Evolutionary conservation across 2,888 invertebrate species (phyloP).

Genomic region (Aspidapion aeneum): DNA sequence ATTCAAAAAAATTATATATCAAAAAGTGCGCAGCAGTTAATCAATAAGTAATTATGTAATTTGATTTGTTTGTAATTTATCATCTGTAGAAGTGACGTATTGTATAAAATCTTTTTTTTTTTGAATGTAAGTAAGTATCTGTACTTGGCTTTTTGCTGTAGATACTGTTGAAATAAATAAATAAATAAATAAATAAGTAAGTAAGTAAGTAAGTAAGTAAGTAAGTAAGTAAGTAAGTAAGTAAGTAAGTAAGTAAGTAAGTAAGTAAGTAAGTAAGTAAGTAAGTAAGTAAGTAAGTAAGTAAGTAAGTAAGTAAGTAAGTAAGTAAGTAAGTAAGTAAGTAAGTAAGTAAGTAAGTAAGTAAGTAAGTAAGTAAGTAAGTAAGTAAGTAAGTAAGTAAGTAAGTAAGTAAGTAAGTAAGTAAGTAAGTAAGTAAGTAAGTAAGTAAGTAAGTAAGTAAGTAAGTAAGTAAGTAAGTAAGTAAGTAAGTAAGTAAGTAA

Average conservation of each 20-base stretch:
- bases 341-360: constrained; percentile 6
- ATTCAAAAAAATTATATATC: no score
- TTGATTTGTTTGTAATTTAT: no score
- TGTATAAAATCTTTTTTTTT: no score
- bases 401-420: constrained; percentile 6
- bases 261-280: constrained; percentile 6
- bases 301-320: constrained; percentile 6
- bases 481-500: constrained; percentile 6
- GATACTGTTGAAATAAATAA: background rate
- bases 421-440: constrained; percentile 6
- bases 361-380: constrained; percentile 6
- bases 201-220: background rate
- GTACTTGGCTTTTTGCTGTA: background rate
- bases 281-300: constrained; percentile 6
- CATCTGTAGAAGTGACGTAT: no score
- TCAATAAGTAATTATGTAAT: no score
- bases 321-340: constrained; percentile 6
- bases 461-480: constrained; percentile 6
- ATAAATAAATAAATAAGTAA: background rate
- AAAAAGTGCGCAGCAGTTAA: no score
- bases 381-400: constrained; percentile 6
- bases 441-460: constrained; percentile 6
- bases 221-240: constrained; percentile 6
- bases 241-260: constrained; percentile 6
- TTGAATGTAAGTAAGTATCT: background rate